Percentiles rank a stretch among this genome's conserved stretches.
These are phyloP conservation scores for Xanthorhoe designata DNA, from an alignment of 2,888 invertebrate genomes.

Conservation along the genomic window DNA sequence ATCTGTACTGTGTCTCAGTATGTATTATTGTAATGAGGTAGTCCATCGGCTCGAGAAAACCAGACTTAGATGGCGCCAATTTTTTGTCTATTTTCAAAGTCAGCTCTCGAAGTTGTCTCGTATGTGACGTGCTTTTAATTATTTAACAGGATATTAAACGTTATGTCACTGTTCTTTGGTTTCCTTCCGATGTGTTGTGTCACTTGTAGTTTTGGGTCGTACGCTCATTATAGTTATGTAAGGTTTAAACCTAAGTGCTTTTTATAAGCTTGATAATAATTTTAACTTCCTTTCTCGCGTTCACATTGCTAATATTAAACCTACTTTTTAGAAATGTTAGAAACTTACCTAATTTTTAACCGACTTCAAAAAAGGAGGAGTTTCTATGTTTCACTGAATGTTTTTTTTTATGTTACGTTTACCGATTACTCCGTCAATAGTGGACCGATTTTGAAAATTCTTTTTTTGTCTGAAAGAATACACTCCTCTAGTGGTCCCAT, in stretches of 20 bases:
- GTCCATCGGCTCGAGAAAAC: conserved; percentile 25
- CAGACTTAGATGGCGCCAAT: conserved; percentile 31
- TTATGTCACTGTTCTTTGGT: conserved; percentile 39
- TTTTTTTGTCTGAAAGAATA: too few species aligned
- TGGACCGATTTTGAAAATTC: too few species aligned
- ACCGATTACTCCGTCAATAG: too few species aligned
- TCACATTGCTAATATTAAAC: not conserved
- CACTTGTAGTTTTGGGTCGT: conserved; percentile 35
- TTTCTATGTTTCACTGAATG: too few species aligned
- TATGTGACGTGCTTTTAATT: conserved; percentile 37
- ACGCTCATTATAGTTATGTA: conserved; percentile 31
- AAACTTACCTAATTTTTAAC: too few species aligned
- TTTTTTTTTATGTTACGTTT: too few species aligned
- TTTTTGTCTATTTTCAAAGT: conserved; percentile 20
- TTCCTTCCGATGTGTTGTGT: conserved; percentile 45
- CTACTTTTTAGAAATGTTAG: not conserved
- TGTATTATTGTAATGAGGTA: conserved; percentile 51
- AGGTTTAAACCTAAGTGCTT: conserved; percentile 28
- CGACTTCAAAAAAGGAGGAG: too few species aligned
- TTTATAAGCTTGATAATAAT: conserved; percentile 14
- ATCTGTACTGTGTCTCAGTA: not conserved
- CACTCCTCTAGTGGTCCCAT: too few species aligned
- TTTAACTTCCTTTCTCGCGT: conserved; percentile 22
- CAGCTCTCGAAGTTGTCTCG: conserved; percentile 30
- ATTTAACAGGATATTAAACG: conserved; percentile 43